Percentiles rank a stretch among this genome's conserved stretches.
phyloP scores from a whole-genome alignment of 1,140 invertebrate genomes.

The Drosophila bipectinata region DNA sequence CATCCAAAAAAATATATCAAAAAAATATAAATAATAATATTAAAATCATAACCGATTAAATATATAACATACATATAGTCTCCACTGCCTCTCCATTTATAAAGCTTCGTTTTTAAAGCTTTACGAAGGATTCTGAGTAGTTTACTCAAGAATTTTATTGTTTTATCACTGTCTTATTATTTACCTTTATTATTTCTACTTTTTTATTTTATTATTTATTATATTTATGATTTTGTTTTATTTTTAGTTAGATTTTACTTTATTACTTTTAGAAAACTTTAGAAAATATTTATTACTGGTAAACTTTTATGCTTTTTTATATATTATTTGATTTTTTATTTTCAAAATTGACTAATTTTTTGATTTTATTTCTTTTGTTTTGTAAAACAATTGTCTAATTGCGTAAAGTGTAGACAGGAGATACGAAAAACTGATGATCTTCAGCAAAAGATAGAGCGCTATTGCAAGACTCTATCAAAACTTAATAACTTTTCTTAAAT shows the following conservation, averaged over 20 bases:
- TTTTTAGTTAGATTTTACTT: background rate
- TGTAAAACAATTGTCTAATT: constrained; percentile 25
- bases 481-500: constrained; percentile 67
- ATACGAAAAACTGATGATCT: constrained; percentile 46
- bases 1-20: background rate
- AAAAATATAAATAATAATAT: background rate
- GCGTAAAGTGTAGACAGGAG: constrained; percentile 53
- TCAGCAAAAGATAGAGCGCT: constrained; percentile 56
- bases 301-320: constrained; percentile 13
- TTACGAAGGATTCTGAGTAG: background rate
- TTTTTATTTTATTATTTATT: background rate
- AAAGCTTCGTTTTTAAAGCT: too few species aligned
- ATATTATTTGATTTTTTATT: constrained; percentile 10
- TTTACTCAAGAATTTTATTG: background rate
- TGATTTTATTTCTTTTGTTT: constrained; percentile 46
- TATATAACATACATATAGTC: too few species aligned
- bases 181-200: background rate
- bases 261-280: background rate
- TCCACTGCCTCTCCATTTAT: too few species aligned
- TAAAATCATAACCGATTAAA: too few species aligned
- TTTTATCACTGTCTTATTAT: background rate
- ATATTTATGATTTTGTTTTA: background rate
- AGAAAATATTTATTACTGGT: constrained; percentile 4
- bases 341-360: constrained; percentile 56
- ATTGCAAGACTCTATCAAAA: constrained; percentile 61